Evolutionary conservation across 2,113 vertebrate species (phyloP), one percentile per base, ranked within the genome.

Genomic region (Archocentrus centrarchus): DNA sequence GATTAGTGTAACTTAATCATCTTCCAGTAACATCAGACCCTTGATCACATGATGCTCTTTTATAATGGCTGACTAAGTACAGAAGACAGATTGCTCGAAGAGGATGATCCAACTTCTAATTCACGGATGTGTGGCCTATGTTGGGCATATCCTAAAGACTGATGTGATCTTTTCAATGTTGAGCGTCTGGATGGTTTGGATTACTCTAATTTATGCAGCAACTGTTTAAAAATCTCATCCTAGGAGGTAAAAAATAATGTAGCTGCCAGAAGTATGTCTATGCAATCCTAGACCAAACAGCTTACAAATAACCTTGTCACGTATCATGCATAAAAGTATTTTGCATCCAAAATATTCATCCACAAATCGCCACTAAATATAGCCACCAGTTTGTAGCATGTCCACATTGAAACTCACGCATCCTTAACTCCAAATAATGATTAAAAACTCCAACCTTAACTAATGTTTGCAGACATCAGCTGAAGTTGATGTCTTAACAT

Each of bases 91-190:
- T 44, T 7, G 63, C 66, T 80, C 17, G 15, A 58, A 77, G 78
- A 88, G 18, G 70, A 89, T 70, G 77, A 90, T 80, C 78, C 47
- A 66, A 47, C 79, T 61, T 66, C 20, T 60, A 82, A 88, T 90
- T 87, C 63, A 6, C 39, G 66, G 63, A 35, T 55, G 66, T 66
- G 80, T 66, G 64, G 70, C 68, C 68, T 68, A 14, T 84, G 44
- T 60, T 3, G 22, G 58, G 64, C 24, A 30, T 86, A 76, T 86
- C 86, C 90, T 44, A 0, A 73, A 81, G 85, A 89, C 60, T 81
- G 53, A 75, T 70, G 76, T 68, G 90, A 88, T 89, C 79, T 82
- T 93, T 85, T 88, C 53, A 66, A 84, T 35, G 58, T 61, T 44
- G 18, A 59, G 44, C 30, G 77, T 76, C 66, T 73, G 24, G 41